These are phyloP conservation scores for Takifugu bimaculatus DNA, from an alignment of 2,113 vertebrate genomes.

Conservation along the genomic window DNA sequence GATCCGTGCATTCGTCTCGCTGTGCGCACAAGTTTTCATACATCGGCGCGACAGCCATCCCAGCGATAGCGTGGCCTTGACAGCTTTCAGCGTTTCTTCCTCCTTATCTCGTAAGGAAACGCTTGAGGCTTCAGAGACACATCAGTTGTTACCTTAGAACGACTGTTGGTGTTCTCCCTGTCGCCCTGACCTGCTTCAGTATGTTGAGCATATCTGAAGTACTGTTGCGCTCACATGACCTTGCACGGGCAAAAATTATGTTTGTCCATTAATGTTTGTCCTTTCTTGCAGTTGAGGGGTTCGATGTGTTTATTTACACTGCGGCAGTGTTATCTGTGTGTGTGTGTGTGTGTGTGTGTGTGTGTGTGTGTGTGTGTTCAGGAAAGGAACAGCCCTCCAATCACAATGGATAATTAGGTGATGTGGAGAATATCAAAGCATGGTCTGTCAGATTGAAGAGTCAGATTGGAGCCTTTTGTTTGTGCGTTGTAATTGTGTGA, in stretches of 20 bases:
- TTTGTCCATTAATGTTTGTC: background rate
- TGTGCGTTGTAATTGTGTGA: background rate
- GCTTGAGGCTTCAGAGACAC: conserved; percentile 82
- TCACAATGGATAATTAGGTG: conserved; percentile 19
- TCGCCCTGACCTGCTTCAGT: conserved; percentile 1
- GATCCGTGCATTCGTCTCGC: conserved; percentile 42
- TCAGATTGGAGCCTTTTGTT: conserved; percentile 12
- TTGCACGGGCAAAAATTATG: conserved; percentile 10
- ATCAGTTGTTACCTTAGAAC: conserved; percentile 84
- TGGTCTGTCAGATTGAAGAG: background rate
- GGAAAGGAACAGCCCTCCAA: background rate
- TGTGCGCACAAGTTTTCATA: conserved; percentile 11
- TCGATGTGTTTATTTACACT: background rate
- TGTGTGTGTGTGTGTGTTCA: conserved; percentile 12
- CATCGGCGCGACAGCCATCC: conserved; percentile 1
- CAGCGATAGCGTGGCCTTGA: conserved; percentile 45
- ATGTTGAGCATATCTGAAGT: background rate
- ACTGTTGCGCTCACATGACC: conserved; percentile 2
- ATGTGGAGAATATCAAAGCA: conserved; percentile 4
- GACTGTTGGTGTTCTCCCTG: conserved; percentile 87
- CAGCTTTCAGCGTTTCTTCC: conserved; percentile 73
- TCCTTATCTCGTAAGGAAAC: conserved; percentile 87
- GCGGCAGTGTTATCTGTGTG: background rate
- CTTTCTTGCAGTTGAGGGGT: conserved; percentile 2
- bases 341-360: conserved; percentile 11